These are phyloP conservation scores for Trogon surrucura DNA, from an alignment of 2,113 vertebrate species.

Conservation along the genomic window DNA sequence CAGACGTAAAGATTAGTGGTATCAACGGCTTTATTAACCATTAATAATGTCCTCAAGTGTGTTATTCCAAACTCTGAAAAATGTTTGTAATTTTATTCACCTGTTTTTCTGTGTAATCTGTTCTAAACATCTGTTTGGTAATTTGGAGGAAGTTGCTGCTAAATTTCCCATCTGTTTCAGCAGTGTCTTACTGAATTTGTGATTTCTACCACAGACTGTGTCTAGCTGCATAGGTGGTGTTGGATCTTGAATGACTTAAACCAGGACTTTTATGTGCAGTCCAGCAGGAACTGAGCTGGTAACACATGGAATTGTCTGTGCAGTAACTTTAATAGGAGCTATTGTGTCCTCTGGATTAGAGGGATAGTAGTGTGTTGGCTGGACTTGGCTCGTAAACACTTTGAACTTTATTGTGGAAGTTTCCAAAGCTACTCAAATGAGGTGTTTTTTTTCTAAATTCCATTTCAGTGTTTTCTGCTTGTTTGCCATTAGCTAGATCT, in stretches of 20 bases:
- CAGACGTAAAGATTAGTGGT: neutral
- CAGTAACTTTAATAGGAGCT: neutral
- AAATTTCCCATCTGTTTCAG: neutral
- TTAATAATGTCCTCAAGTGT: neutral
- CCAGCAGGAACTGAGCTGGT: neutral
- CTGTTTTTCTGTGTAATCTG: neutral
- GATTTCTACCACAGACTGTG: neutral
- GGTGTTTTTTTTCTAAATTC: neutral
- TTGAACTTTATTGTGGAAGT: neutral
- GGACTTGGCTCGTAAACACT: neutral
- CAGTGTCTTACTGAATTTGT: neutral
- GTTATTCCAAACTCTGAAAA: neutral
- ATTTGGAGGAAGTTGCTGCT: conserved; percentile 4
- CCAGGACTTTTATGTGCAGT: neutral
- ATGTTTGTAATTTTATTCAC: neutral
- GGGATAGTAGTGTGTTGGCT: neutral
- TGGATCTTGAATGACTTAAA: neutral
- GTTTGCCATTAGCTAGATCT: neutral
- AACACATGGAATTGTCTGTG: neutral
- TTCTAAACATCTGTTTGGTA: conserved; percentile 6
- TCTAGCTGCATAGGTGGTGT: neutral
- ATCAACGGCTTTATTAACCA: neutral
- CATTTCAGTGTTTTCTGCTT: neutral
- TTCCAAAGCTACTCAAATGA: neutral
- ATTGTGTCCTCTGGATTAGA: neutral